These are phyloP conservation scores for Drosophila kanapiae DNA, from an alignment of 1,140 invertebrate genomes.

Conservation along the genomic window DNA sequence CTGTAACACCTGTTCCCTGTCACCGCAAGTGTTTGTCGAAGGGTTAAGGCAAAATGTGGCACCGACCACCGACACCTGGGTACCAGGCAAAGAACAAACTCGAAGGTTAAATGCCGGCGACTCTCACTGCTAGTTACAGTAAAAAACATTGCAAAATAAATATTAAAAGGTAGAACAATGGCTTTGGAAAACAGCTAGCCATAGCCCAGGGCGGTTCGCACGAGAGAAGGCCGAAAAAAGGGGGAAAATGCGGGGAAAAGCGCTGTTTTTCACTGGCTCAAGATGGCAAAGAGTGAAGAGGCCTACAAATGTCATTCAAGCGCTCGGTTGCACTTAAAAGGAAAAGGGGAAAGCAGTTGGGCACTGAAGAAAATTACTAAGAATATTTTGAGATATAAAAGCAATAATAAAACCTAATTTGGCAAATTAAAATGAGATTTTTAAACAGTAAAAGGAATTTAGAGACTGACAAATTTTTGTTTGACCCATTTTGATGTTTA, in stretches of 20 bases:
- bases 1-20: constrained; percentile 36
- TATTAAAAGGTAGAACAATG: constrained; percentile 38
- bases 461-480: too few species aligned
- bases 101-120: background rate
- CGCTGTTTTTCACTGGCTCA: background rate
- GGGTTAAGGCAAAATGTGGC: constrained; percentile 20
- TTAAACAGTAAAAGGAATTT: too few species aligned
- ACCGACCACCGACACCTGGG: constrained; percentile 32
- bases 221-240: background rate
- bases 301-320: constrained; percentile 74
- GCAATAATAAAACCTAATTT: too few species aligned
- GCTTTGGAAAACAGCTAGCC: constrained; percentile 17
- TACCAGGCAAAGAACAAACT: constrained; percentile 19
- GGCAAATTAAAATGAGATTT: too few species aligned
- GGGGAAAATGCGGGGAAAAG: constrained; percentile 1
- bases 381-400: too few species aligned
- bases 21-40: constrained; percentile 32
- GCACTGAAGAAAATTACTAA: constrained; percentile 5
- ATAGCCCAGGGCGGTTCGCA: constrained; percentile 37
- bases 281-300: constrained; percentile 25
- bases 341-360: background rate
- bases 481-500: background rate
- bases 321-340: constrained; percentile 38
- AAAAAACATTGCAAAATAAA: constrained; percentile 25
- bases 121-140: constrained; percentile 16